Conservation (phyloP, 1,140 invertebrate species). For the Babylonia areolata region DNA sequence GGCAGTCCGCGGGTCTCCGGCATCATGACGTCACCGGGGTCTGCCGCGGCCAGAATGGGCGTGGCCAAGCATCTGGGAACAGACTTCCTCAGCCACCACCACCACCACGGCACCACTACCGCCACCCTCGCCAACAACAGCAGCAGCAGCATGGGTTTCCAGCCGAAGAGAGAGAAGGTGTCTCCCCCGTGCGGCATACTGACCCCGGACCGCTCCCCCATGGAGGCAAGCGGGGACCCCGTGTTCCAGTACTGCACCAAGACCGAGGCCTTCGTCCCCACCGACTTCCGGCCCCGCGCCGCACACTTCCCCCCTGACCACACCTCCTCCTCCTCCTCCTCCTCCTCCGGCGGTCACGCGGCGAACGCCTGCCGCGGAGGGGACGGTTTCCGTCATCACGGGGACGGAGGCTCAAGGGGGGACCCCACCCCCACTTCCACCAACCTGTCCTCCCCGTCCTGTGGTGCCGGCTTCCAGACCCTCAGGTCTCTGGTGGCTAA, state of each 20-base stretch:
- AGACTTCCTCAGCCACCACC: no score
- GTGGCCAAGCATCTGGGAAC: background rate
- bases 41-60: background rate
- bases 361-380: background rate
- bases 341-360: no score
- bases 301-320: no score
- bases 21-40: slow-evolving; percentile 37
- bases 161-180: slow-evolving; percentile 4
- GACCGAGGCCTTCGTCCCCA: background rate
- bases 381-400: background rate
- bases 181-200: slow-evolving; percentile 39
- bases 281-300: background rate
- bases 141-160: background rate
- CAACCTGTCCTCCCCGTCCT: slow-evolving; percentile 31
- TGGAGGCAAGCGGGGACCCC: slow-evolving; percentile 33
- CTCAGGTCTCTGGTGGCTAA: slow-evolving; percentile 50
- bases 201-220: slow-evolving; percentile 53
- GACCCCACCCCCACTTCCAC: slow-evolving; percentile 39
- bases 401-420: background rate
- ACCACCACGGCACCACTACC: no score
- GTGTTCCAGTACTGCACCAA: slow-evolving; percentile 36
- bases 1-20: background rate
- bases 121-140: background rate
- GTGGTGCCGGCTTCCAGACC: slow-evolving; percentile 37
- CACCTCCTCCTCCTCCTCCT: no score